Base-by-base conservation (phyloP, 53 echinoderm and acorn worm genomes). In the Echinarachnius parma region DNA sequence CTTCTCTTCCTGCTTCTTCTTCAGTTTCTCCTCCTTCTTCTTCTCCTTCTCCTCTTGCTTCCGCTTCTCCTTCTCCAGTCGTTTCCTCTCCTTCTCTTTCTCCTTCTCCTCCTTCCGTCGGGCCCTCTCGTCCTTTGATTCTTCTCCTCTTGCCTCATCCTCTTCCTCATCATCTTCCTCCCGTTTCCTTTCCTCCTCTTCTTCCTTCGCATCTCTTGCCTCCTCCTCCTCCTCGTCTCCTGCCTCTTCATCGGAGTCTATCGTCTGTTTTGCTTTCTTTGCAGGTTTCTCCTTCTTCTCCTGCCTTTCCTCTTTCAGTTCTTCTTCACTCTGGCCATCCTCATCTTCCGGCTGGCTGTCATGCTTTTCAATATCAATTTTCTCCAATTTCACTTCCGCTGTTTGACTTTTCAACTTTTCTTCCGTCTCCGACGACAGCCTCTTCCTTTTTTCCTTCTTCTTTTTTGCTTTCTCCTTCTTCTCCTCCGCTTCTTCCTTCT, bases 401-500 rank as follows among this genome's bases (percentile, higher is more conserved):
- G 72, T 33, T 72, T 60, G 46, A 46, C 76, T 59, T 79, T 86
- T 62, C 87, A 81, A 55, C 83, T 87, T 66, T 84, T 84, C 92
- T 83, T 92, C 81, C 70, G 54, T 69, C 75, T 68, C 68, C 19
- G 59, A 55, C 45, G 60, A 87, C 58, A 61, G 69, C 46, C 69
- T 93, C 86, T 31, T 93, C 86, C 34, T 89, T 57, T 61, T 83
- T 84, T 77, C 58, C 60, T 83, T 53, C 29, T 61, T 76, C 49
- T 60, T 61, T 36, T 76, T 60, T 57, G 57, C 57, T 26, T 61
- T 76, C 9, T 89, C 93, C 34, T 77, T 28, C 54, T 86, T 82
- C 48, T 87, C 87, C 66, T 84, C 84, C 82, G 82, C 76, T 53
- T 96, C 96, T 33, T 96, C 91, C 33, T 71, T 37, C 45, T 75